These are phyloP conservation scores for Heteractis magnifica DNA, from an alignment of 92 coral and sea anemone species.

Conservation along the genomic window DNA sequence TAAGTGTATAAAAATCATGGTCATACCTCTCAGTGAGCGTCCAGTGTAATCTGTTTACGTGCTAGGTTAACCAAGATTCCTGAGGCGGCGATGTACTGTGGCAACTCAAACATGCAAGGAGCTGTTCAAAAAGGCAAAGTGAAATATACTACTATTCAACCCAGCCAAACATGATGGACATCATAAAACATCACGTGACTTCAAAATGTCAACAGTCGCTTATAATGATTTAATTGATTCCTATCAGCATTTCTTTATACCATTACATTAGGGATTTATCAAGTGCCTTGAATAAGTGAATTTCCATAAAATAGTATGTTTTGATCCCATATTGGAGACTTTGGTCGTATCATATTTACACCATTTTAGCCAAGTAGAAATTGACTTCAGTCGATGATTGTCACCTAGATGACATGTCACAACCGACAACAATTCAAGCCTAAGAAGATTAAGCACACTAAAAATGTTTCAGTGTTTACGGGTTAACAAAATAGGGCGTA, in stretches of 20 bases:
- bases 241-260: slow-evolving; percentile 6
- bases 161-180: slow-evolving; percentile 48
- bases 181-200: slow-evolving; percentile 47
- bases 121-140: slow-evolving; percentile 17
- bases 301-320: background rate
- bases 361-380: background rate
- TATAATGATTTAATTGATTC: slow-evolving; percentile 18
- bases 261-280: slow-evolving; percentile 5
- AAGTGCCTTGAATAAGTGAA: slow-evolving; percentile 1
- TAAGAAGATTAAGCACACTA: slow-evolving; percentile 13
- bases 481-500: background rate
- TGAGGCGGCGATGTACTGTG: slow-evolving; percentile 4
- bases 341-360: slow-evolving; percentile 8
- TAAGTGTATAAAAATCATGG: slow-evolving; percentile 13
- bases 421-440: background rate
- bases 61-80: slow-evolving; percentile 27
- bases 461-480: background rate
- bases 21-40: slow-evolving; percentile 20
- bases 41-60: slow-evolving; percentile 7
- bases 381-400: background rate
- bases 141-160: slow-evolving; percentile 24
- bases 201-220: slow-evolving; percentile 28
- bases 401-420: slow-evolving; percentile 6
- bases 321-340: background rate
- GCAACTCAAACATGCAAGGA: slow-evolving; percentile 37